Percentiles rank a stretch among this genome's conserved stretches.
Conservation (phyloP, 2,113 vertebrate genomes). For the Nannospalax galili region DNA sequence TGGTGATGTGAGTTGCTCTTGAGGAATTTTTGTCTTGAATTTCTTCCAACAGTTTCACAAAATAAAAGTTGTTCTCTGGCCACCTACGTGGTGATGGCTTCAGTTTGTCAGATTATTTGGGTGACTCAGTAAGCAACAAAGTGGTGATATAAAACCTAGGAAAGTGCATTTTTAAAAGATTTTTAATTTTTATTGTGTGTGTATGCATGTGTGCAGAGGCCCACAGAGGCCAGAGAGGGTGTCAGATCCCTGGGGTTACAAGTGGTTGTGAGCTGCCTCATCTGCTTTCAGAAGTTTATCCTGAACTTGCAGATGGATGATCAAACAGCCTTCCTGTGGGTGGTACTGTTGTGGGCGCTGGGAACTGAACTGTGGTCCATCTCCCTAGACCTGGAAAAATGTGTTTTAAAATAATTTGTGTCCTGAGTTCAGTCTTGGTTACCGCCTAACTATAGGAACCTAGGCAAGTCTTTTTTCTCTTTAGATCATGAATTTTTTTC, state of each 20-base stretch:
- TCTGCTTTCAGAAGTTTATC: too few relatives aligned
- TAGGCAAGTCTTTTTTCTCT: conserved; percentile 33
- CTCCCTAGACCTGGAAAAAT: not conserved
- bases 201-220: not conserved
- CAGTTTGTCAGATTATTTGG: not conserved
- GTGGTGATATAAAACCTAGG: not conserved
- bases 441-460: not conserved
- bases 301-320: too few relatives aligned
- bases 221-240: too few relatives aligned
- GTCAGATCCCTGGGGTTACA: not conserved
- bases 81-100: not conserved
- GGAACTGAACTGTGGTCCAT: too few relatives aligned
- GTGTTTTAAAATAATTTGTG: not conserved
- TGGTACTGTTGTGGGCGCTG: too few relatives aligned
- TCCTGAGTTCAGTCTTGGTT: not conserved
- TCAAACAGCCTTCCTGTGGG: too few relatives aligned
- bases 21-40: conserved; percentile 26
- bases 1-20: not conserved
- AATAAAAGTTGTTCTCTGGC: not conserved
- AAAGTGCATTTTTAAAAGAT: not conserved
- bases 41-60: conserved; percentile 25
- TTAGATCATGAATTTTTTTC: not conserved
- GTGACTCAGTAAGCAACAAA: not conserved
- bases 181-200: not conserved
- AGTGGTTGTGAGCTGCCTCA: not conserved